phyloP scores from a whole-genome alignment of 2,888 invertebrate genomes.

The Craniophora ligustri region DNA sequence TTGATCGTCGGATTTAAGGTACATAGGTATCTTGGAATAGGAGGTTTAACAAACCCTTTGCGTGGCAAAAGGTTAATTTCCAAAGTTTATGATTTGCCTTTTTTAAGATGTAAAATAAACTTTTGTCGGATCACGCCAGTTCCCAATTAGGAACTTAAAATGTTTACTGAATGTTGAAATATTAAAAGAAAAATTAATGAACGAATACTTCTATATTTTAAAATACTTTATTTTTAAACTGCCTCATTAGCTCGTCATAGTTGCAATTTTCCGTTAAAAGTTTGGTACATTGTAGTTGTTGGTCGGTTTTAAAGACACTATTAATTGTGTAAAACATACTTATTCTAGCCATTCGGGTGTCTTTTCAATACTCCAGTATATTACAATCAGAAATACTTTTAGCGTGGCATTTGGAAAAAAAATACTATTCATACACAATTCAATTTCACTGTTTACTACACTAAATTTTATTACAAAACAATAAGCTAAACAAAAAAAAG shows the following conservation, averaged over 20 bases:
- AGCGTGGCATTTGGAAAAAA: no score
- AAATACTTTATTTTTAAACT: neutral
- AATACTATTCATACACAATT: no score
- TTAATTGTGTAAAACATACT: no score
- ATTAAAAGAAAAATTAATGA: conserved; percentile 14
- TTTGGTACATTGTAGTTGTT: no score
- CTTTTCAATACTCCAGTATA: no score
- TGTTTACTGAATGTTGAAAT: conserved; percentile 5
- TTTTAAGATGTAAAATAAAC: conserved; percentile 38
- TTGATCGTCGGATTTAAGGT: conserved; percentile 17
- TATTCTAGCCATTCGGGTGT: no score
- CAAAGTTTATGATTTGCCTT: conserved; percentile 36
- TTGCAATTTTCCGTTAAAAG: no score
- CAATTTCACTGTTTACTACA: no score
- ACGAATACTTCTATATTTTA: conserved; percentile 6
- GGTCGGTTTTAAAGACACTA: no score
- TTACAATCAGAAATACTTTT: no score
- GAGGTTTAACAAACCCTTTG: conserved; percentile 24
- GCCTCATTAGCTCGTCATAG: neutral
- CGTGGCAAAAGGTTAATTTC: conserved; percentile 26
- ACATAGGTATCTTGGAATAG: conserved; percentile 10
- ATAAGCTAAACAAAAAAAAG: conserved; percentile 22
- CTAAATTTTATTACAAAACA: conserved; percentile 16
- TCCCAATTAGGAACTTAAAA: conserved; percentile 26
- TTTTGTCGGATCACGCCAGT: conserved; percentile 11